Evolutionary conservation across 2,888 invertebrate species (phyloP).

Genomic region (Cryptocephalus moraei): DNA sequence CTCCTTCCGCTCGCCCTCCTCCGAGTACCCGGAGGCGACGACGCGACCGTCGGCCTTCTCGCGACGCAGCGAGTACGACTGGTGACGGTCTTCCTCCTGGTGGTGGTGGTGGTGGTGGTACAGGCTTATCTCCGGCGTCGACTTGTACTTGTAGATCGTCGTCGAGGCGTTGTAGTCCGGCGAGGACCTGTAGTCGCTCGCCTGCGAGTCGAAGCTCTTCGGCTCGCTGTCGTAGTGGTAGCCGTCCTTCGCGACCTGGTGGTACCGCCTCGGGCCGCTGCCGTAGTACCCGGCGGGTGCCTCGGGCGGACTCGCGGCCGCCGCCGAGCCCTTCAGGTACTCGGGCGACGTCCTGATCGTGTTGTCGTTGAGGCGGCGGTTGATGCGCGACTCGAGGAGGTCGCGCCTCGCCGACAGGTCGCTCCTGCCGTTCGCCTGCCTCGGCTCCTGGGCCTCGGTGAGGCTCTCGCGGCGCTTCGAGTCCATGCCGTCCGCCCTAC

Average conservation of each 20-base stretch:
- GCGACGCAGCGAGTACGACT: conserved; percentile 47
- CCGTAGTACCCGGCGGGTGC: conserved; percentile 45
- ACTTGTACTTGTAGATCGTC: conserved; percentile 39
- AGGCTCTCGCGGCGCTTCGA: conserved; percentile 45
- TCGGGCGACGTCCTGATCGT: conserved; percentile 35
- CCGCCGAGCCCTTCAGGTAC: conserved; percentile 20
- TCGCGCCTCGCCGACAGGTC: conserved; percentile 65
- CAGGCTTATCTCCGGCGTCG: conserved; percentile 51
- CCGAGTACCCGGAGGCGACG: conserved; percentile 29
- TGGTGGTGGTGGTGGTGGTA: conserved; percentile 37
- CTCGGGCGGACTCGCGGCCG: conserved; percentile 37
- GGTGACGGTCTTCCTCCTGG: conserved; percentile 23
- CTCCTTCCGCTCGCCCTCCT: conserved; percentile 41
- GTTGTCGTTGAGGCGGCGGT: conserved; percentile 43
- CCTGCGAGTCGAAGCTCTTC: conserved; percentile 55
- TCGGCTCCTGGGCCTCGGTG: conserved; percentile 29
- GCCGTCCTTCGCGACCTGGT: conserved; percentile 26
- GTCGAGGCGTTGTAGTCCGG: conserved; percentile 39
- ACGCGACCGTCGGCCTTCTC: conserved; percentile 43
- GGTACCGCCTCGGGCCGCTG: conserved; percentile 43
- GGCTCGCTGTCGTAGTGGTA: conserved; percentile 47
- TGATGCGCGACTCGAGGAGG: conserved; percentile 64
- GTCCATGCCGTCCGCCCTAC: conserved; percentile 56
- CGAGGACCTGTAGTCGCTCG: conserved; percentile 48
- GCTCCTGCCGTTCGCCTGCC: conserved; percentile 31